These are phyloP conservation scores for Sciurus carolinensis DNA, from an alignment of 2,797 vertebrate genomes.

Conservation along the genomic window DNA sequence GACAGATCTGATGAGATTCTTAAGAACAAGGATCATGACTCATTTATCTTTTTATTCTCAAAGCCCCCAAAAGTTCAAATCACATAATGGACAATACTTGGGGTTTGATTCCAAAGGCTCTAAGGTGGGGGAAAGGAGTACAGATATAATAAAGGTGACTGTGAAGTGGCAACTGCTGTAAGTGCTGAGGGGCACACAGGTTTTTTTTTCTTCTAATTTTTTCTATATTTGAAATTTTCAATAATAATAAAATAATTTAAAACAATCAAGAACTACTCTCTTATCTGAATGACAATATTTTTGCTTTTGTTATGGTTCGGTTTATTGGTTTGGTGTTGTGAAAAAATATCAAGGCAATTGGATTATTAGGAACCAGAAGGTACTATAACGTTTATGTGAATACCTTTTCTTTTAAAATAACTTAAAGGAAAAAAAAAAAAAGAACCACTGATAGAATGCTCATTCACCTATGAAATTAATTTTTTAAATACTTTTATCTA, in stretches of 20 bases:
- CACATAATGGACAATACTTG: not conserved
- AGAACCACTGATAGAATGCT: not conserved
- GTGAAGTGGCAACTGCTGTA: not conserved
- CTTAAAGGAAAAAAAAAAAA: not conserved
- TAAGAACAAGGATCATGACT: not conserved
- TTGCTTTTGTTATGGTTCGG: not conserved
- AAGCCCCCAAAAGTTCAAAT: not conserved
- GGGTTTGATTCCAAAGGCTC: not conserved
- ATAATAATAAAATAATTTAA: conserved; percentile 9
- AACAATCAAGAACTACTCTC: not conserved
- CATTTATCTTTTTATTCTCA: not conserved
- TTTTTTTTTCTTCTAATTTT: not conserved
- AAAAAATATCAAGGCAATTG: not conserved
- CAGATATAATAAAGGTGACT: not conserved
- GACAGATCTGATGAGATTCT: not conserved
- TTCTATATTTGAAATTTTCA: conserved; percentile 25
- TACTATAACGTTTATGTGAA: not conserved
- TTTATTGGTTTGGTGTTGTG: not conserved
- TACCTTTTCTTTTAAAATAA: conserved; percentile 9
- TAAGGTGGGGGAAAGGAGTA: not conserved
- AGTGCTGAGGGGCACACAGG: not conserved
- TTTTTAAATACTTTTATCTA: conserved; percentile 3
- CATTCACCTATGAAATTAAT: conserved; percentile 37
- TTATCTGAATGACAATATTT: conserved; percentile 20
- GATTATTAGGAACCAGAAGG: not conserved